A percentile compares a stretch with the other conserved stretches of the same genome.
phyloP scores from a whole-genome alignment of 1,140 invertebrate species.

The Venturia canescens region DNA sequence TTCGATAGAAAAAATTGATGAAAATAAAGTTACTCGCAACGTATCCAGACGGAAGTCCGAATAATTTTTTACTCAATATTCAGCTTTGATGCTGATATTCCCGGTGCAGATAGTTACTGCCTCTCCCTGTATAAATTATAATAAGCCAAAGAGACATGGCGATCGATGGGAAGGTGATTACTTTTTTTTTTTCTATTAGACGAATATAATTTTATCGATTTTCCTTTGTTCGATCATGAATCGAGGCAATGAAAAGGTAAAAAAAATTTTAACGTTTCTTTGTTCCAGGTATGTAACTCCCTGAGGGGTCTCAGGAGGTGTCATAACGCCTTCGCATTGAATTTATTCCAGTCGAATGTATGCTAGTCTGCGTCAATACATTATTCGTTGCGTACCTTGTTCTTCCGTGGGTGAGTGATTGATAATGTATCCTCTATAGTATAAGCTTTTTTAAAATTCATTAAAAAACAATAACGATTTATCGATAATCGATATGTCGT shows the following conservation, averaged over 20 bases:
- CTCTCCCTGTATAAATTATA: background rate
- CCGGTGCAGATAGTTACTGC: no score
- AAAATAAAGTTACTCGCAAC: no score
- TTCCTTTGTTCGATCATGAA: constrained; percentile 4
- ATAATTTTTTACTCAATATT: no score
- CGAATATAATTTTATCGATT: constrained; percentile 1
- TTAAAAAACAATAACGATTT: constrained; percentile 18
- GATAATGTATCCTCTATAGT: background rate
- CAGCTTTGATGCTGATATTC: no score
- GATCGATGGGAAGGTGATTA: background rate
- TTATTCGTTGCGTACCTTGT: constrained; percentile 18
- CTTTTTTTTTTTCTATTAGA: background rate
- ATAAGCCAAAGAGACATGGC: background rate
- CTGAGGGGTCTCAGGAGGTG: background rate
- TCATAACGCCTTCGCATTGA: constrained; percentile 25
- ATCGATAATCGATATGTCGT: constrained; percentile 24
- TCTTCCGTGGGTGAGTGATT: constrained; percentile 27
- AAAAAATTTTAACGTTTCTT: constrained; percentile 22
- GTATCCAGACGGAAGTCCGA: no score
- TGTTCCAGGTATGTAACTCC: constrained; percentile 38
- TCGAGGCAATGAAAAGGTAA: background rate
- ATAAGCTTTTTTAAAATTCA: background rate
- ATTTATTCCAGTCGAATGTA: background rate
- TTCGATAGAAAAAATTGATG: no score
- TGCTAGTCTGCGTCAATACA: constrained; percentile 1